Conservation (phyloP, 2,888 invertebrate genomes). For the Apeira syringaria region DNA sequence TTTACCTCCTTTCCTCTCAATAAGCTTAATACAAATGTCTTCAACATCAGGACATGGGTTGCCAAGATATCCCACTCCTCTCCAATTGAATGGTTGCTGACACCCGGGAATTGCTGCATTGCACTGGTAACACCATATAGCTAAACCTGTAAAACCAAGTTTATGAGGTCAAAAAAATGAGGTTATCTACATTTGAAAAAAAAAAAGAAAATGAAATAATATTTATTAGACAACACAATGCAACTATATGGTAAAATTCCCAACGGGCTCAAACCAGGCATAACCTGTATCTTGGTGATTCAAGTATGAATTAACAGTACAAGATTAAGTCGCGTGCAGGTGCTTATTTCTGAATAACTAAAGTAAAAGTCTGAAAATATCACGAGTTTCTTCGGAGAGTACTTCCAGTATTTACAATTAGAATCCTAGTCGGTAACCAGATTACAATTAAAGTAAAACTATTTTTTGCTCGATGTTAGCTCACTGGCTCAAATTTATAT, state of each 20-base stretch:
- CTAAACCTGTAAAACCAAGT: constrained; percentile 77
- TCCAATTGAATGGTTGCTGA: constrained; percentile 92
- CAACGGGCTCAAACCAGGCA: no score
- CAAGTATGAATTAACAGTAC: no score
- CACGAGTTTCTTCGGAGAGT: no score
- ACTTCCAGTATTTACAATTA: no score
- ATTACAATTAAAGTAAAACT: no score
- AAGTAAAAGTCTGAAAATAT: no score
- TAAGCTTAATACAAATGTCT: constrained; percentile 95
- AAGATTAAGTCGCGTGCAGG: no score
- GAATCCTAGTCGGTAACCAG: no score
- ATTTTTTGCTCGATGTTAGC: no score
- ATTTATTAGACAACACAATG: neutral
- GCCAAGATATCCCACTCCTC: constrained; percentile 88
- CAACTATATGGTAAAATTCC: neutral
- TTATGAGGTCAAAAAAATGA: constrained; percentile 2
- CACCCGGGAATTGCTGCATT: constrained; percentile 95
- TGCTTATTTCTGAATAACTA: no score
- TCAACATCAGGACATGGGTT: constrained; percentile 91
- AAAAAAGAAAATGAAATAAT: neutral
- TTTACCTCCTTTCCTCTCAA: constrained; percentile 93
- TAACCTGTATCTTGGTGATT: no score
- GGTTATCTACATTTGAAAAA: neutral
- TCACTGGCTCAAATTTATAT: no score
- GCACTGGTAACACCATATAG: constrained; percentile 95